phyloP scores from a whole-genome alignment of 2,888 invertebrate genomes.

The Nomada hirtipes region DNA sequence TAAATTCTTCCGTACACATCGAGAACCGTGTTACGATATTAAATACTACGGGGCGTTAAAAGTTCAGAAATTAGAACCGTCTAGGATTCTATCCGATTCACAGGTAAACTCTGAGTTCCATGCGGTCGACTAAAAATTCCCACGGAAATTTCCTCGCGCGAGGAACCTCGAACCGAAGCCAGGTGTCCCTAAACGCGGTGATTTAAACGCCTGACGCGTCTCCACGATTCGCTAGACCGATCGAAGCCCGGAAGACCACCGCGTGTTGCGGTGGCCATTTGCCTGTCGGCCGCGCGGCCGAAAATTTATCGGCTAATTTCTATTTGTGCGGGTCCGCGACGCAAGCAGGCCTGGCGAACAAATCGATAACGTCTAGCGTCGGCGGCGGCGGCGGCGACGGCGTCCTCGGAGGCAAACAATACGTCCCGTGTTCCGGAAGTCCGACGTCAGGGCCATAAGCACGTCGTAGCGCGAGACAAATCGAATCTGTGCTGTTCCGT shows the following conservation, averaged over 20 bases:
- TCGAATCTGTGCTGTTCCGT: constrained; percentile 57
- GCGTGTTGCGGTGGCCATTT: constrained; percentile 13
- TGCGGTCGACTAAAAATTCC: too few relatives aligned
- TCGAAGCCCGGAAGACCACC: neutral
- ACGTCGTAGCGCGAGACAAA: constrained; percentile 65
- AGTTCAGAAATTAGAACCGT: too few relatives aligned
- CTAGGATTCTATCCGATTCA: too few relatives aligned
- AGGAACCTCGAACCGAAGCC: neutral
- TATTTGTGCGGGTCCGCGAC: constrained; percentile 35
- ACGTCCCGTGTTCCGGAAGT: constrained; percentile 65
- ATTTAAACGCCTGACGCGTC: neutral
- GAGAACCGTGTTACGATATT: too few relatives aligned
- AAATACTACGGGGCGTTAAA: too few relatives aligned
- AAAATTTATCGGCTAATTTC: constrained; percentile 59
- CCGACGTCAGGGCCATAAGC: constrained; percentile 64
- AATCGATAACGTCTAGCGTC: constrained; percentile 55
- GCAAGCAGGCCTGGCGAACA: constrained; percentile 7
- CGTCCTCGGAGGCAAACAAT: constrained; percentile 57
- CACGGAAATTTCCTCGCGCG: too few relatives aligned
- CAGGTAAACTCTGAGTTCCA: too few relatives aligned
- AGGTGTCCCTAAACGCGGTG: neutral
- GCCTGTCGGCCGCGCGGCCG: neutral
- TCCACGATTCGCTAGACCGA: constrained; percentile 1
- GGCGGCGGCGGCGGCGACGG: constrained; percentile 1
- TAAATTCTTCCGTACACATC: too few relatives aligned